A percentile compares a stretch with the other conserved stretches of the same genome.
Conservation (phyloP, 2,113 vertebrate species). For the Galbula dea region DNA sequence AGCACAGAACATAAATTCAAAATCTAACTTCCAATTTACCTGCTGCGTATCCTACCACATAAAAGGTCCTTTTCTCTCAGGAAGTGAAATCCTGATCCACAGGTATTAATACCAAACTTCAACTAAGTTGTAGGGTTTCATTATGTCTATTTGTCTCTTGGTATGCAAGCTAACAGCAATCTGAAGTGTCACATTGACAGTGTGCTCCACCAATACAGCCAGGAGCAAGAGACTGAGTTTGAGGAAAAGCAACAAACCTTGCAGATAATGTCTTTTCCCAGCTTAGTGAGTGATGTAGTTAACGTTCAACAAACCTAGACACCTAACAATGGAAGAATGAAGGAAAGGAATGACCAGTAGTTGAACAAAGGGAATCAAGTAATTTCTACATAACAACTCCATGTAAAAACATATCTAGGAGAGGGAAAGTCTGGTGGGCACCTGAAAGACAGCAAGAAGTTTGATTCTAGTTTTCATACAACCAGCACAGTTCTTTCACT, state of each 20-base stretch:
- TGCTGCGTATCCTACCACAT: not conserved
- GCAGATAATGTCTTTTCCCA: not conserved
- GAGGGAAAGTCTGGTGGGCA: not conserved
- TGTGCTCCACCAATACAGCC: not conserved
- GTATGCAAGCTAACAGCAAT: not conserved
- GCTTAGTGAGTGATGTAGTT: not conserved
- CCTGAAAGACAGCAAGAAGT: not conserved
- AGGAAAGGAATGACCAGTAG: not conserved
- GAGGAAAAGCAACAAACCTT: not conserved
- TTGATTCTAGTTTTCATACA: not conserved
- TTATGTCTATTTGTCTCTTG: not conserved
- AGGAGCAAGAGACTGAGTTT: not conserved
- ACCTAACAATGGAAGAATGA: not conserved
- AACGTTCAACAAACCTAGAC: not conserved
- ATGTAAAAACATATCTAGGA: fast-evolving
- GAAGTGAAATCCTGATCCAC: not conserved
- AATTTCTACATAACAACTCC: fast-evolving
- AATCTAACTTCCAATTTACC: not conserved
- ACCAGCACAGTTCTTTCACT: fast-evolving
- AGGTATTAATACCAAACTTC: not conserved
- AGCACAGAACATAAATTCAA: not conserved
- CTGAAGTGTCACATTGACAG: not conserved
- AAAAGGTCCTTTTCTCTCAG: not conserved
- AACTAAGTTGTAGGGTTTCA: not conserved
- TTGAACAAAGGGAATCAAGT: not conserved